phyloP scores from a whole-genome alignment of 2,113 vertebrate genomes.

The Pseudopipra pipra region DNA sequence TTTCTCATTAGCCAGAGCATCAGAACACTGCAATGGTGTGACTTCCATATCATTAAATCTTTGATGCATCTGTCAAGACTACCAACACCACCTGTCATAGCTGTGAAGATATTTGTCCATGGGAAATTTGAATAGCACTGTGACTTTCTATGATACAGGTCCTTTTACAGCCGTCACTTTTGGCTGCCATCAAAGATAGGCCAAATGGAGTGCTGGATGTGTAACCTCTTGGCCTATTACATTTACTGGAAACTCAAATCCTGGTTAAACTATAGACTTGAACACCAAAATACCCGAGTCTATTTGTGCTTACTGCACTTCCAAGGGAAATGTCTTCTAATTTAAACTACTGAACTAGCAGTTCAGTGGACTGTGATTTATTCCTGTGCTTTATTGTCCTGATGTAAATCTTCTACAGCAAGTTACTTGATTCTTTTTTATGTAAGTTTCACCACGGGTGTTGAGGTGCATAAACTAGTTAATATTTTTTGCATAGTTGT shows the following conservation, averaged over 20 bases:
- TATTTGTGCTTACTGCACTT: background rate
- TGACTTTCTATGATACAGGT: background rate
- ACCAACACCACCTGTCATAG: background rate
- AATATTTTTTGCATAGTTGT: background rate
- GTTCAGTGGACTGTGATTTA: background rate
- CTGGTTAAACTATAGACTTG: background rate
- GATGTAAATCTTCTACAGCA: background rate
- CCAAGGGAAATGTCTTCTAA: background rate
- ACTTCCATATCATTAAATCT: constrained; percentile 52
- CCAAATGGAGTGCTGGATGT: background rate
- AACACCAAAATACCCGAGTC: background rate
- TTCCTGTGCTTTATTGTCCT: background rate
- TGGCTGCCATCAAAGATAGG: background rate
- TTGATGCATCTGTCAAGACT: constrained; percentile 22
- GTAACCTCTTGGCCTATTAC: background rate
- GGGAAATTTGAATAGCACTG: background rate
- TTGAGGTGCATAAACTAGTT: background rate
- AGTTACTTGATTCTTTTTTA: background rate
- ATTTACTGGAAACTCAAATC: background rate
- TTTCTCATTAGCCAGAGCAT: background rate
- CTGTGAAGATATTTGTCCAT: background rate
- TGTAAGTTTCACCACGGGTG: background rate
- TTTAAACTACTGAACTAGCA: background rate
- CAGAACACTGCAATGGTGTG: background rate
- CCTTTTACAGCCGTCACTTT: background rate